Conservation (phyloP, 1,140 invertebrate genomes). For the Brachionus rotundiformis region DNA sequence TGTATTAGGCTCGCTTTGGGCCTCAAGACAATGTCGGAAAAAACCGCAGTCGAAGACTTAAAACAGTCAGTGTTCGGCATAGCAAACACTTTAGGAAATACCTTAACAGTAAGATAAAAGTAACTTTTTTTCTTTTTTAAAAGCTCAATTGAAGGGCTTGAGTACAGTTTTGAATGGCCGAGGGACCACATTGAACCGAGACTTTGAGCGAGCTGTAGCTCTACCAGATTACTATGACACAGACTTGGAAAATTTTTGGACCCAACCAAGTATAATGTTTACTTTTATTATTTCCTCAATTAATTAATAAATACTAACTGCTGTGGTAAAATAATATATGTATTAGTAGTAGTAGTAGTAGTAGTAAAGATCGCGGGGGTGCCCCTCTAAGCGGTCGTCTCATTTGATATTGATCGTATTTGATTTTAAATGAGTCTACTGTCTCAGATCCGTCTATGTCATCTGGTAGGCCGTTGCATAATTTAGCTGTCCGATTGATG, state of each 20-base stretch:
- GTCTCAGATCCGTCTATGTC: too few relatives aligned
- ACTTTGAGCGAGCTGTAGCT: background rate
- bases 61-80: background rate
- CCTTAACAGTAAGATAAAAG: slow-evolving; percentile 2
- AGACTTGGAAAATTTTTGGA: slow-evolving; percentile 43
- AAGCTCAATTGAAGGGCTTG: background rate
- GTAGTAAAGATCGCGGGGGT: too few relatives aligned
- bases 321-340: too few relatives aligned
- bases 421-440: too few relatives aligned
- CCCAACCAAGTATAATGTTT: slow-evolving; percentile 2
- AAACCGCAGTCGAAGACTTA: slow-evolving; percentile 16
- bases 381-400: too few relatives aligned
- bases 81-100: slow-evolving; percentile 17
- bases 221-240: slow-evolving; percentile 34
- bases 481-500: too few relatives aligned
- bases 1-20: slow-evolving; percentile 2
- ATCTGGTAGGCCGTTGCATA: too few relatives aligned
- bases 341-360: too few relatives aligned
- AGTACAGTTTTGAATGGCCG: background rate
- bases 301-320: too few relatives aligned
- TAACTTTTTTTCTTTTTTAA: background rate
- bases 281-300: too few relatives aligned
- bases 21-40: background rate
- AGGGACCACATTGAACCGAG: background rate
- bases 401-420: too few relatives aligned